Evolutionary conservation across 1,140 invertebrate genomes (phyloP).

Genomic region (Littorina saxatilis): DNA sequence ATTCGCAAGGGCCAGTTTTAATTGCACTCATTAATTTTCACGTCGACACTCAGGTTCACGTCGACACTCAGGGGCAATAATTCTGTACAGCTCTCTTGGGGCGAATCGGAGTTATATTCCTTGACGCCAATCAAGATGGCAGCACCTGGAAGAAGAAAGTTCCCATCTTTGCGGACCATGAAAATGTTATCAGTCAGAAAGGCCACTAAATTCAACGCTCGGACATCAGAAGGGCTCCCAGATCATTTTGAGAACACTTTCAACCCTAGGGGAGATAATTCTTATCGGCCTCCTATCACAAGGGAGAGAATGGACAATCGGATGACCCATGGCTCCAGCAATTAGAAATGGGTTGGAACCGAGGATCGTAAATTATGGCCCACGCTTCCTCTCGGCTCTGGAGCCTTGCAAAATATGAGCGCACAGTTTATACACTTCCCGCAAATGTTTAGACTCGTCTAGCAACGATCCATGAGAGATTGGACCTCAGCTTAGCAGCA

Average conservation of each 20-base stretch:
- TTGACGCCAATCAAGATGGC: constrained; percentile 22
- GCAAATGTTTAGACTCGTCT: neutral
- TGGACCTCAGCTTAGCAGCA: too few relatives aligned
- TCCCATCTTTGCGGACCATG: constrained; percentile 22
- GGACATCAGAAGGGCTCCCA: neutral
- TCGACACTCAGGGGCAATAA: constrained; percentile 20
- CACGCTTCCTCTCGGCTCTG: neutral
- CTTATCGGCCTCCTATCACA: neutral
- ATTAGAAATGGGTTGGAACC: constrained; percentile 25
- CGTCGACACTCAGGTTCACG: too few relatives aligned
- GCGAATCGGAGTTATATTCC: neutral
- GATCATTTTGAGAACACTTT: constrained; percentile 2
- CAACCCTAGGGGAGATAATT: neutral
- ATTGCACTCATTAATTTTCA: too few relatives aligned
- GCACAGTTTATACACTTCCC: neutral
- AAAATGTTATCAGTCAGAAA: constrained; percentile 29
- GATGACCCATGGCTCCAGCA: constrained; percentile 25
- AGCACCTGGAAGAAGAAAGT: neutral
- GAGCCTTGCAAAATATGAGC: neutral
- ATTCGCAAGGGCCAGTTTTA: too few relatives aligned
- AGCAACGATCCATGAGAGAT: too few relatives aligned
- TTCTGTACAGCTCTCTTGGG: neutral
- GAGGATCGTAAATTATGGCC: neutral
- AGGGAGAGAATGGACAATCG: constrained; percentile 8
- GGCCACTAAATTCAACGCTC: constrained; percentile 32